phyloP scores from a whole-genome alignment of 2,113 vertebrate genomes.

The Lipophrys pholis region DNA sequence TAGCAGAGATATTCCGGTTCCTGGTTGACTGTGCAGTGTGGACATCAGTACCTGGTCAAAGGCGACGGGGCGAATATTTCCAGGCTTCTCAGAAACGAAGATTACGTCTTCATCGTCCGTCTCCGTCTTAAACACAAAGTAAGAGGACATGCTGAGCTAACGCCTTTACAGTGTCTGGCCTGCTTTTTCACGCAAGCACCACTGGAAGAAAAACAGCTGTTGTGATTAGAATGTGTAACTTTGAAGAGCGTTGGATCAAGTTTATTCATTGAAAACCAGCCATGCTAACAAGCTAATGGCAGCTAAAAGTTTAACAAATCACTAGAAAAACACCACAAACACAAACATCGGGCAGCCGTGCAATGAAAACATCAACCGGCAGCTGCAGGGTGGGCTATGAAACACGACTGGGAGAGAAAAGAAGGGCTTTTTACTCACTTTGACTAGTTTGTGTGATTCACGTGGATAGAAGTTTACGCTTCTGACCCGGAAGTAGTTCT shows the following conservation, averaged over 20 bases:
- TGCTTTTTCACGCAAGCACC: no score
- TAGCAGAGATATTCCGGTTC: no score
- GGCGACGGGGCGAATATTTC: background rate
- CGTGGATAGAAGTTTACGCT: constrained; percentile 24
- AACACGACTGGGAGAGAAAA: background rate
- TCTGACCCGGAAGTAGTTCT: constrained; percentile 58
- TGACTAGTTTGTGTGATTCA: constrained; percentile 34
- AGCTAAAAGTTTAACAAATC: background rate
- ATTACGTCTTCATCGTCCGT: constrained; percentile 54
- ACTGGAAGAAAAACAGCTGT: no score
- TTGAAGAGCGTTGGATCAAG: no score
- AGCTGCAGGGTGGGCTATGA: no score
- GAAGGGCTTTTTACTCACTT: constrained; percentile 49
- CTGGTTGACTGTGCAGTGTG: no score
- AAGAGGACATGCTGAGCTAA: no score
- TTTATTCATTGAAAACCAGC: no score
- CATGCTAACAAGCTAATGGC: constrained; percentile 7
- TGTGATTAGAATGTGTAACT: no score
- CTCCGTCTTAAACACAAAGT: constrained; percentile 51
- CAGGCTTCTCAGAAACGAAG: constrained; percentile 51
- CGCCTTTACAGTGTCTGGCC: no score
- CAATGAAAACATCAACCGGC: no score
- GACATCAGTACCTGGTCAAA: constrained; percentile 50
- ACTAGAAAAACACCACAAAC: no score
- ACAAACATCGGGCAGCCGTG: background rate